These are phyloP conservation scores for Trigoniulus corallinus DNA, from an alignment of 1,140 invertebrate species.

Conservation along the genomic window DNA sequence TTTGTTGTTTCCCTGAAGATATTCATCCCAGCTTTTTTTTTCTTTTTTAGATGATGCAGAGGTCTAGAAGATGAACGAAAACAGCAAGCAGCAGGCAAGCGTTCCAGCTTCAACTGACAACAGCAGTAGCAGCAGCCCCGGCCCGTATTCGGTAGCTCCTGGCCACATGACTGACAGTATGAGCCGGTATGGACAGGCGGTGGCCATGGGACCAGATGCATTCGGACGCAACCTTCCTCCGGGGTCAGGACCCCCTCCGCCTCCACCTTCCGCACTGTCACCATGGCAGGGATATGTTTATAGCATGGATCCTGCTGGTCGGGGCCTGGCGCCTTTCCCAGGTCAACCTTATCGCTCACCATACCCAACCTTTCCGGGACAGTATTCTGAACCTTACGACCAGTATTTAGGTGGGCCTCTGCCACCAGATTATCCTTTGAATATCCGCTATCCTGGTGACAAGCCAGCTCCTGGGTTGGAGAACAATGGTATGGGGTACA, in stretches of 20 bases:
- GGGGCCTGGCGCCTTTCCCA: not conserved
- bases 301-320: not conserved
- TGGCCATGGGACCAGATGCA: not conserved
- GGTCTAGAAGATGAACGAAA: not conserved
- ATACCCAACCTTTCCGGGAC: not conserved
- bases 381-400: conserved; percentile 1
- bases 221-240: not conserved
- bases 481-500: conserved; percentile 4
- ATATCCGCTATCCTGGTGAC: not conserved
- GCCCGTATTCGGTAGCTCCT: not conserved
- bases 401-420: not conserved
- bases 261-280: not conserved
- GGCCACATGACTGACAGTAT: not conserved
- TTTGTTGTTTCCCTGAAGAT: too few species aligned
- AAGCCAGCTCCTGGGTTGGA: not conserved
- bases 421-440: not conserved
- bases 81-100: not conserved
- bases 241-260: not conserved
- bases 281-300: conserved; percentile 1
- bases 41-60: not conserved
- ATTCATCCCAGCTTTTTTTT: too few species aligned
- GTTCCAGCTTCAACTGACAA: not conserved
- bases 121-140: not conserved
- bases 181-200: not conserved
- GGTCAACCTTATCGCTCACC: not conserved